Conservation (phyloP, 2,797 vertebrate genomes). For the Pteropus rufus region DNA sequence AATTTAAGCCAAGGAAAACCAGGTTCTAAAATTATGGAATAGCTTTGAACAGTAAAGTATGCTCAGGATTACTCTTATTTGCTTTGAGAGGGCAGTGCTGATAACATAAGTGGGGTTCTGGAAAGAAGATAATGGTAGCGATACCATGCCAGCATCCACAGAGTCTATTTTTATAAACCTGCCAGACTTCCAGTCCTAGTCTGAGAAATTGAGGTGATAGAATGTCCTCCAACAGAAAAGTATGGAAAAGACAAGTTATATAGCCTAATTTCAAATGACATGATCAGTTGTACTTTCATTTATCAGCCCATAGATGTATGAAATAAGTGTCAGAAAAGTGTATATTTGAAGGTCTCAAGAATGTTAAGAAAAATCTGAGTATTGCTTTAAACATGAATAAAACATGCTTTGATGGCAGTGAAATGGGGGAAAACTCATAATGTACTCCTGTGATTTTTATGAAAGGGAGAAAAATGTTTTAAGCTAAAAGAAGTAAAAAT, state of each 20-base stretch:
- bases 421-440: not conserved
- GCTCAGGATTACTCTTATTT: not conserved
- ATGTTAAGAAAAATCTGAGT: not conserved
- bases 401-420: not conserved
- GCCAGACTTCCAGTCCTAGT: not conserved
- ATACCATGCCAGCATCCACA: not conserved
- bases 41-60: not conserved
- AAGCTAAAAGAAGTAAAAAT: conserved; percentile 13
- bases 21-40: not conserved
- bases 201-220: not conserved
- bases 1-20: not conserved
- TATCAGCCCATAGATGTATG: not conserved
- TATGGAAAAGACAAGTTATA: not conserved
- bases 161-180: not conserved
- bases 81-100: not conserved
- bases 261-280: not conserved
- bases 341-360: not conserved
- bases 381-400: conserved; percentile 4
- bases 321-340: conserved; percentile 17
- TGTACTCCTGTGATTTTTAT: not conserved
- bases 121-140: not conserved
- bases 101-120: not conserved
- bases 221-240: not conserved
- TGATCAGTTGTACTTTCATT: not conserved
- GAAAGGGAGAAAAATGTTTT: not conserved